Conservation (phyloP, 2,888 invertebrate genomes). For the Ectemnius continuus region DNA sequence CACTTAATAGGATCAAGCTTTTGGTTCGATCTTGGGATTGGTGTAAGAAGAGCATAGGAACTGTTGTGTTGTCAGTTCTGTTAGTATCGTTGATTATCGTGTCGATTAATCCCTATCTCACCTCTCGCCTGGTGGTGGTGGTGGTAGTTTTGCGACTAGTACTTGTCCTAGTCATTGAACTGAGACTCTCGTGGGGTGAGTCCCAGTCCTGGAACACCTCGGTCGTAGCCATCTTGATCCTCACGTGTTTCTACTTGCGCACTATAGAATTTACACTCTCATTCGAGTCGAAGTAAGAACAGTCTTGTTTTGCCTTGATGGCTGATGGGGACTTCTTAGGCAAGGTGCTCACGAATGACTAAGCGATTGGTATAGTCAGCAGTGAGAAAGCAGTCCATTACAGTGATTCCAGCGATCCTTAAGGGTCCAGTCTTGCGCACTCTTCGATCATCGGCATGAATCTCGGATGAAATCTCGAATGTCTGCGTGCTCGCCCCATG, state of each 20-base stretch:
- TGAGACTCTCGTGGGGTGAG: constrained; percentile 70
- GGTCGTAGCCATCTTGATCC: constrained; percentile 72
- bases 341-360: too few species aligned
- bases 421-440: constrained; percentile 4
- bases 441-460: not conserved
- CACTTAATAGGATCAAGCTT: too few species aligned
- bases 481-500: constrained; percentile 54
- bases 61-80: too few species aligned
- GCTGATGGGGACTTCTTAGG: not conserved
- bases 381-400: too few species aligned
- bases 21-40: too few species aligned
- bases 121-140: constrained; percentile 63
- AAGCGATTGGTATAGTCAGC: too few species aligned
- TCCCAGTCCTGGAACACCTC: constrained; percentile 77
- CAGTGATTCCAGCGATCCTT: constrained; percentile 1
- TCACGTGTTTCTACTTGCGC: constrained; percentile 14
- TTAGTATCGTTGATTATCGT: too few species aligned
- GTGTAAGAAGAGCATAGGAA: too few species aligned
- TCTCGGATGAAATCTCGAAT: not conserved
- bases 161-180: constrained; percentile 64
- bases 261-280: constrained; percentile 49
- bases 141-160: constrained; percentile 57
- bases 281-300: not conserved
- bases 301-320: not conserved
- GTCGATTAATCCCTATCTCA: constrained; percentile 49